These are phyloP conservation scores for Cyrtorhinus lividipennis DNA, from an alignment of 1,140 invertebrate genomes.

Conservation along the genomic window DNA sequence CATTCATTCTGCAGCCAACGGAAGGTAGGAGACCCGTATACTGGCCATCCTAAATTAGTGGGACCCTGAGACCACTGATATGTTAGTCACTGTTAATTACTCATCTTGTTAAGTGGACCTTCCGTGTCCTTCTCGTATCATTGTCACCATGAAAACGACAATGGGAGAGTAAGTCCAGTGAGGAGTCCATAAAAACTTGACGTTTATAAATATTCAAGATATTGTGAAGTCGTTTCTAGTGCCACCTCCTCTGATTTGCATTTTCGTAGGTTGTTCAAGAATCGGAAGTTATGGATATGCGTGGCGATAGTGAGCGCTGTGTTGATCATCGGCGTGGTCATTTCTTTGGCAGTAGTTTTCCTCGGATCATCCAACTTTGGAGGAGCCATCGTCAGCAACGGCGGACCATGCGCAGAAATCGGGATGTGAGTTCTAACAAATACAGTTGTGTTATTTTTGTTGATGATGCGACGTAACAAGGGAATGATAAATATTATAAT, in stretches of 20 bases:
- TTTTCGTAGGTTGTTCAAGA: not conserved
- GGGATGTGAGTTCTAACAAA: conserved; percentile 28
- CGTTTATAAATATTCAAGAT: not conserved
- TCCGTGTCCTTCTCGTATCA: not conserved
- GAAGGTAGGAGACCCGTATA: no score
- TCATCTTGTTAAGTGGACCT: not conserved
- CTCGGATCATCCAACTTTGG: not conserved
- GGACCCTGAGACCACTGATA: not conserved
- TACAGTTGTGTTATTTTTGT: no score
- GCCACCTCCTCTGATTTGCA: not conserved
- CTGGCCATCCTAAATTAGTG: not conserved
- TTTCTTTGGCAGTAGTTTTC: not conserved
- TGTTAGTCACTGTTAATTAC: not conserved
- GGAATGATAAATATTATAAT: no score
- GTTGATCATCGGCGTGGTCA: not conserved
- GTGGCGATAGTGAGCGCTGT: not conserved
- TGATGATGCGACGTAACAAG: no score
- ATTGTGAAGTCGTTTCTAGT: not conserved
- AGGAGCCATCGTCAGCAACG: conserved; percentile 29
- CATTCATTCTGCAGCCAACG: no score
- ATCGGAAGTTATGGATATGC: not conserved
- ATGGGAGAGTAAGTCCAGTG: not conserved
- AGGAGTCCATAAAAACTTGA: not conserved
- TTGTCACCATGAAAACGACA: not conserved
- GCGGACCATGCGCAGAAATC: conserved; percentile 29